Base-by-base conservation (phyloP, 1,140 invertebrate species). In the Temnothorax longispinosus region DNA sequence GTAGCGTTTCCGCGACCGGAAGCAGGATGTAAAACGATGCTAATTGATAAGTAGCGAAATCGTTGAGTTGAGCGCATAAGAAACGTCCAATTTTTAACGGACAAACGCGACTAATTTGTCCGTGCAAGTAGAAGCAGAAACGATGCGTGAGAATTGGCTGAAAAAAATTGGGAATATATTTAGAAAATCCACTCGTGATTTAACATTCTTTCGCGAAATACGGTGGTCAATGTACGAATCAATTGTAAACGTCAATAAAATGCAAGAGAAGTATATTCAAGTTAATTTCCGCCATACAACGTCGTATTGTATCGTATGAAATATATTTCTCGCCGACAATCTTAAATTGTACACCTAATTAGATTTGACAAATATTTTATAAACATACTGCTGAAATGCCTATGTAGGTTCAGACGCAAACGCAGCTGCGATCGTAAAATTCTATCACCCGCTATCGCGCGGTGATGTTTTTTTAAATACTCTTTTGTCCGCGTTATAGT, bases 21-120 rank as follows among this genome's bases (percentile, higher is more conserved):
- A 93, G 90, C 87, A 82, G 90, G 71, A 87, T 89, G 88, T 90
- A 89, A 90, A 91, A 88, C 67, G 90, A 93, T 91, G 91, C 87
- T 92, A 92, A 93, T 90, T 84, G 74, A 86, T 78, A 78, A 86
- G 84, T 80, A 72, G 41, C 38, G 38, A 84, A 84, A 84, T 84
- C 54, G 35, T 60, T 32, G 69, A 84, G 65, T 58, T 56, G 60
- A 71, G 15, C n/a, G 52, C 76, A 56, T 35, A 47, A n/a, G 44
- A 41, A 18, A 13, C 54, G 67, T 47, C 6, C 6, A 44, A 1
- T 62, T 27, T 72, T 74, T 60, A 84, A 84, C 80, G 41, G 54
- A 74, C 54, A 65, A 74, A 87, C 50, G 54, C 21, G 35, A 32
- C 65, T 27, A 44, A 81, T 41, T 50, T 27, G 11, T 56, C 38